phyloP scores from a whole-genome alignment of 2,113 vertebrate genomes.

The Brachionichthys hirsutus region DNA sequence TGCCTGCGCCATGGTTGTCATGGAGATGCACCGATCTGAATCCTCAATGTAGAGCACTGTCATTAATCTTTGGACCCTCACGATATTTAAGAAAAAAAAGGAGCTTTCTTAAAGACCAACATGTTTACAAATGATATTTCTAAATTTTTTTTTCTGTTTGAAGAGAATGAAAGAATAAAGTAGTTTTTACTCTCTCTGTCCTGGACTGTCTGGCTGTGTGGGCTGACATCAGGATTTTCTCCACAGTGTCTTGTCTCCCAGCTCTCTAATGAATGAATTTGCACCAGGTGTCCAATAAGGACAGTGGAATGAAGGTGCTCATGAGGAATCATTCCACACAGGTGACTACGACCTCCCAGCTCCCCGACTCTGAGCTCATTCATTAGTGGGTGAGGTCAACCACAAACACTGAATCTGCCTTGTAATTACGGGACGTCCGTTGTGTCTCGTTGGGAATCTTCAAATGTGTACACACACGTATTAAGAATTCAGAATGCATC shows the following conservation, averaged over 20 bases:
- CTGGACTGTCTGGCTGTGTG: constrained; percentile 18
- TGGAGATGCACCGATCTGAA: constrained; percentile 62
- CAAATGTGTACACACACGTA: neutral
- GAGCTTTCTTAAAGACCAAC: constrained; percentile 72
- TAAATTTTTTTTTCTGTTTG: constrained; percentile 70
- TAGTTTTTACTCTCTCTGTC: constrained; percentile 76
- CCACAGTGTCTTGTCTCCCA: neutral
- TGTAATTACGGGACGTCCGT: constrained; percentile 6
- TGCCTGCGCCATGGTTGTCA: constrained; percentile 59
- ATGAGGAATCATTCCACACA: constrained; percentile 45
- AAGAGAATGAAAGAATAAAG: constrained; percentile 78
- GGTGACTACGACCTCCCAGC: constrained; percentile 7
- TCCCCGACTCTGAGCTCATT: constrained; percentile 35
- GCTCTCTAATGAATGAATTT: constrained; percentile 46
- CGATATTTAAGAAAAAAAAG: constrained; percentile 59
- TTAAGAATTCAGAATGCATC: no score
- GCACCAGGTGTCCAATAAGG: constrained; percentile 52
- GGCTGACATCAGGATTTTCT: neutral
- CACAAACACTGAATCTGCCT: constrained; percentile 22
- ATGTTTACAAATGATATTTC: constrained; percentile 75
- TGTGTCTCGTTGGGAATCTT: neutral
- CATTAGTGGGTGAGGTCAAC: constrained; percentile 28
- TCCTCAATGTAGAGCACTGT: constrained; percentile 65
- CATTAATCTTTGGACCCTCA: constrained; percentile 72
- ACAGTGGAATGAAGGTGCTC: constrained; percentile 34